Percentiles rank a stretch among this genome's conserved stretches.
Evolutionary conservation across 2,888 invertebrate genomes (phyloP).

Genomic region (Linyphia triangularis): DNA sequence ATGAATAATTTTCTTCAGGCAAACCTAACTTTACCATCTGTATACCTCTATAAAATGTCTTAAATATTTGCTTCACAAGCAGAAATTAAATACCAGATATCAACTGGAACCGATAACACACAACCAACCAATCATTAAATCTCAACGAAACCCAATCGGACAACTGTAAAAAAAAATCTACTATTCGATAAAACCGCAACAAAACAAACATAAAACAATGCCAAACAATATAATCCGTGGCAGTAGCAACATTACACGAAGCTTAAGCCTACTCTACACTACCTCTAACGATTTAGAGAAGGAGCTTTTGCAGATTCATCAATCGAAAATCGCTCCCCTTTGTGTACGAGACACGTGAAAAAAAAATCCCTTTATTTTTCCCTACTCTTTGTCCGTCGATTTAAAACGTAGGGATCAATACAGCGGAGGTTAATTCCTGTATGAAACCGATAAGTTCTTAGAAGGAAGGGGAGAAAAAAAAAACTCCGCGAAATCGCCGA

Average conservation of each 20-base stretch:
- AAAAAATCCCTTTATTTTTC: conserved; percentile 35
- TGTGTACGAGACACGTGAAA: not conserved
- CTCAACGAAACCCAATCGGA: not conserved
- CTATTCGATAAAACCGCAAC: not conserved
- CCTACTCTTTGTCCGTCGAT: conserved; percentile 29
- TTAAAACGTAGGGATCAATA: conserved; percentile 57
- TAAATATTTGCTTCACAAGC: no score
- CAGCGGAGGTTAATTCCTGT: conserved; percentile 54
- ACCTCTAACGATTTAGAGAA: conserved; percentile 44
- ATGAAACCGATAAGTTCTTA: conserved; percentile 56
- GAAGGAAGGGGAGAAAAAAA: conserved; percentile 17
- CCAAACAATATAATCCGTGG: conserved; percentile 2
- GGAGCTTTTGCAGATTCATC: conserved; percentile 22
- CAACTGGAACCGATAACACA: not conserved
- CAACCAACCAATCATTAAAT: no score
- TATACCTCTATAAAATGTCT: no score
- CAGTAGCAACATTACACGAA: not conserved
- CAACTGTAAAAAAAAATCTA: not conserved
- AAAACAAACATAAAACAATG: not conserved
- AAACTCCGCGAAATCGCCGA: no score
- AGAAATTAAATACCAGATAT: not conserved
- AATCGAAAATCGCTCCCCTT: conserved; percentile 61
- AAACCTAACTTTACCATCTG: no score
- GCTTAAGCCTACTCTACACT: not conserved
- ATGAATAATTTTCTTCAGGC: no score